Evolutionary conservation across 1,140 invertebrate species (phyloP), one percentile per base, ranked within the genome.

Genomic region (Goniozus legneri): DNA sequence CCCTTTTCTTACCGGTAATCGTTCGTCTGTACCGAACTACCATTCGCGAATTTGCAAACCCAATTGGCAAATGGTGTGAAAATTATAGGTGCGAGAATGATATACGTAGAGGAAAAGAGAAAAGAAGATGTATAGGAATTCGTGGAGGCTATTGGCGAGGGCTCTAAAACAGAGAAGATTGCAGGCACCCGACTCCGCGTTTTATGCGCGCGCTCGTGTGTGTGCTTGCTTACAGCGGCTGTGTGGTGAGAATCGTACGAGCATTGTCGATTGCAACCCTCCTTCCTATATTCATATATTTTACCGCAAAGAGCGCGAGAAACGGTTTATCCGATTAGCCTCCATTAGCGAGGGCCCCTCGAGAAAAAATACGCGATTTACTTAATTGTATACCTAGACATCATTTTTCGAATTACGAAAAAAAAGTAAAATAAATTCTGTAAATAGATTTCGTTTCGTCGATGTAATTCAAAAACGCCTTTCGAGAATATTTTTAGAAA

Each of bases 51-150:
- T 73, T 71, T 69, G 61, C 69, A 64, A 65, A 52, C 56, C 56
- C 58, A 60, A 69, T 53, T 66, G 58, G 48, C 54, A 60, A 67
- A 72, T 65, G 65, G 69, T 62, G 71, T 72, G 69, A 72, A 73
- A 73, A 74, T 74, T 72, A 67, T 59, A 60, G 64, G 50, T 54
- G 46, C 52, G 52, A 50, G 46, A 46, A 6, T 27, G 24, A 6
- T 10, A 27, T 4, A 27, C 4, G 4, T 27, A 14, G 33, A n/a
- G n/a, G n/a, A n/a, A n/a, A n/a, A n/a, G n/a, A n/a, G n/a, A n/a
- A n/a, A n/a, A n/a, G n/a, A n/a, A n/a, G n/a, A n/a, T n/a, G n/a
- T n/a, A n/a, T n/a, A n/a, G n/a, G n/a, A n/a, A n/a, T n/a, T n/a
- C n/a, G n/a, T n/a, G n/a, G n/a, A n/a, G n/a, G n/a, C 39, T 39